A percentile compares a stretch with the other conserved stretches of the same genome.
phyloP scores from a whole-genome alignment of 2,888 invertebrate genomes.

The Notodonta ziczac region DNA sequence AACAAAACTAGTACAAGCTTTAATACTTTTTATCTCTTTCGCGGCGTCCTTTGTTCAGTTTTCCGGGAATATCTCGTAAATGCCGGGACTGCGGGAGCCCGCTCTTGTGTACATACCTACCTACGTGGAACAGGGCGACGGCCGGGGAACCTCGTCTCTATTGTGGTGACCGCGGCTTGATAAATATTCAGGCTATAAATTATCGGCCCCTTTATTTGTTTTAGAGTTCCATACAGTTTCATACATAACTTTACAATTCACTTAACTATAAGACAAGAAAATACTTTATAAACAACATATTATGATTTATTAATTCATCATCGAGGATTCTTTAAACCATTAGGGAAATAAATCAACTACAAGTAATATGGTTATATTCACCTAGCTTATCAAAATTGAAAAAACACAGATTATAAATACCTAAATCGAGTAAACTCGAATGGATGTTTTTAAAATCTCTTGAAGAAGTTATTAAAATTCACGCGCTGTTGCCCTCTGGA shows the following conservation, averaged over 20 bases:
- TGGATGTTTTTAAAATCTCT: conserved; percentile 11
- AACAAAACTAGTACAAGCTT: conserved; percentile 11
- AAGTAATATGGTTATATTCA: no score
- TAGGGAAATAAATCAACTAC: no score
- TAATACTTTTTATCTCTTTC: conserved; percentile 48
- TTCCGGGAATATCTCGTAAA: conserved; percentile 20
- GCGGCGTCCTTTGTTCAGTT: conserved; percentile 38
- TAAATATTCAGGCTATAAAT: neutral
- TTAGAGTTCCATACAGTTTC: no score
- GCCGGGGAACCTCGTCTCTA: neutral
- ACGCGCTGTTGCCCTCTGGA: conserved; percentile 21
- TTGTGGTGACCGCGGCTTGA: neutral
- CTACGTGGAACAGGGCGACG: conserved; percentile 4
- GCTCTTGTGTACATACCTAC: conserved; percentile 15
- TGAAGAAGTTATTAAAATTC: conserved; percentile 39
- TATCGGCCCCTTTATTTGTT: neutral
- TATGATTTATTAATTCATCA: no score
- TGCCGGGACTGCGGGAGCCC: conserved; percentile 7
- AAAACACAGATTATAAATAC: no score
- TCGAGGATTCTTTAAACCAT: no score
- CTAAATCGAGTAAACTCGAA: neutral
- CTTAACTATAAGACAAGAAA: no score
- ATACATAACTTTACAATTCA: no score
- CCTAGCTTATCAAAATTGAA: no score
- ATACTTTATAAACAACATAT: no score